Evolutionary conservation across 2,113 vertebrate species (phyloP).

Genomic region (Erpornis zantholeuca): DNA sequence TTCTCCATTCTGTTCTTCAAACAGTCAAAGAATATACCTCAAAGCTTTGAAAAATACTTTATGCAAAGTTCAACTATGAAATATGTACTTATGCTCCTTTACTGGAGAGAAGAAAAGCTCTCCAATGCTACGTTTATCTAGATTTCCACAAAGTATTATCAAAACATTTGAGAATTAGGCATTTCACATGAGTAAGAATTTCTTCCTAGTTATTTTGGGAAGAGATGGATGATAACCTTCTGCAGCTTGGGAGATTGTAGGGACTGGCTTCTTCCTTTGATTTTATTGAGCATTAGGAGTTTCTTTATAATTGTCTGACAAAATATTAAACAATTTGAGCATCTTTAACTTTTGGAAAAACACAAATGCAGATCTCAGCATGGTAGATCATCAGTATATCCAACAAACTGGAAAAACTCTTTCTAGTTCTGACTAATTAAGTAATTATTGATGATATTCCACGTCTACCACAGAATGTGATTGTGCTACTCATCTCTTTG

Average conservation of each 20-base stretch:
- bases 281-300: background rate
- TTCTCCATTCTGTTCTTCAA: constrained; percentile 55
- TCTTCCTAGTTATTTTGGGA: background rate
- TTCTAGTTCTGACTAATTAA: background rate
- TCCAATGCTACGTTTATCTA: background rate
- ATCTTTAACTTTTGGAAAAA: background rate
- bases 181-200: background rate
- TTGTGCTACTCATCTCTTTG: background rate
- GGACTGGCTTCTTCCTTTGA: background rate
- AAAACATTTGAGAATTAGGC: background rate
- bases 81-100: constrained; percentile 6
- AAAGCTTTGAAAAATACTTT: constrained; percentile 51
- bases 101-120: background rate
- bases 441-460: background rate
- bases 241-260: background rate
- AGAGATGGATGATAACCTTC: background rate
- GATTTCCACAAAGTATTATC: background rate
- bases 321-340: background rate
- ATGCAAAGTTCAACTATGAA: constrained; percentile 39
- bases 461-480: background rate
- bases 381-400: background rate
- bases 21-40: constrained; percentile 7
- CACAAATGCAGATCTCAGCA: background rate
- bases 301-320: background rate
- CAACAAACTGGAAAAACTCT: background rate